phyloP scores from a whole-genome alignment of 1,140 invertebrate genomes.

The Zaprionus tsacasi region DNA sequence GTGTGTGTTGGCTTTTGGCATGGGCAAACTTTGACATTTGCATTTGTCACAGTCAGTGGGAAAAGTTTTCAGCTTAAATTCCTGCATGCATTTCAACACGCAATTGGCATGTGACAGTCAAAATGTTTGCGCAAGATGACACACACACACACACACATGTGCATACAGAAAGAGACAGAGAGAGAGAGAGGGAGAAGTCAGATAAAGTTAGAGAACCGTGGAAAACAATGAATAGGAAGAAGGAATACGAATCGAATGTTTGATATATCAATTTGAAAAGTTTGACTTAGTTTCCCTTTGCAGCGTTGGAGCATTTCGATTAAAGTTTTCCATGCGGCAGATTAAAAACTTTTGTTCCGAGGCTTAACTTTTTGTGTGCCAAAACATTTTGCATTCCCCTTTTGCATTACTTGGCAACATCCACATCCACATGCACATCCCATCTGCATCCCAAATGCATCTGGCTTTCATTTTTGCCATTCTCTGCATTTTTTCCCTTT shows the following conservation, averaged over 20 bases:
- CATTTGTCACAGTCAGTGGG: conserved; percentile 53
- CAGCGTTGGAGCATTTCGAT: conserved; percentile 44
- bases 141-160: conserved; percentile 16
- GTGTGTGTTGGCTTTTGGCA: conserved; percentile 14
- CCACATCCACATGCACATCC: conserved; percentile 5
- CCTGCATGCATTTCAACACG: conserved; percentile 56
- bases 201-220: neutral
- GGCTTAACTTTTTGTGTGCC: conserved; percentile 47
- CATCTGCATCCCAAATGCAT: conserved; percentile 30
- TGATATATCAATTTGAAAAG: conserved; percentile 63
- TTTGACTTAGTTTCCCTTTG: conserved; percentile 50
- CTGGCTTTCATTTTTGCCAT: neutral
- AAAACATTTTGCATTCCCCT: conserved; percentile 45
- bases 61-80: conserved; percentile 61
- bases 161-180: neutral
- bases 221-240: conserved; percentile 27
- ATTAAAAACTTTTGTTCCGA: conserved; percentile 54
- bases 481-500: conserved; percentile 1
- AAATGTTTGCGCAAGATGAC: conserved; percentile 50
- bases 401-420: conserved; percentile 35
- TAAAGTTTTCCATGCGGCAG: conserved; percentile 57
- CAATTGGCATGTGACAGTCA: conserved; percentile 58
- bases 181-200: neutral
- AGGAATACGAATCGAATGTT: conserved; percentile 50
- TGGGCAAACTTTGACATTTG: conserved; percentile 52